Evolutionary conservation across 2,113 vertebrate species (phyloP).

Genomic region (Syrmaticus mikado): DNA sequence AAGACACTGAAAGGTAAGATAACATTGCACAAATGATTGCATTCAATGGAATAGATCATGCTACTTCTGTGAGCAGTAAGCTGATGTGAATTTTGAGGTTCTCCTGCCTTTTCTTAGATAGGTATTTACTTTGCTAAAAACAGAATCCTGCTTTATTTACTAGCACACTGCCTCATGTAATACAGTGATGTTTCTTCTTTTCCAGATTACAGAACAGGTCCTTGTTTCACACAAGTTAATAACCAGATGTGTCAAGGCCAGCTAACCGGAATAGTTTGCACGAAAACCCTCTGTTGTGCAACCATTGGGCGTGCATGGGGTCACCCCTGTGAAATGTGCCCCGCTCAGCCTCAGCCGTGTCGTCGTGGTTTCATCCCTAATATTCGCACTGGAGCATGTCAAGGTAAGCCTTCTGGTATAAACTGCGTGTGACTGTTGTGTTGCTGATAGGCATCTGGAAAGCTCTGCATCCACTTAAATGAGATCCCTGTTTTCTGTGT

Average conservation of each 20-base stretch:
- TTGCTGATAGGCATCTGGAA: not conserved
- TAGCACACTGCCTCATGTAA: not conserved
- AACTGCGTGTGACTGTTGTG: not conserved
- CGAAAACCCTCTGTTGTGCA: slow-evolving; percentile 83
- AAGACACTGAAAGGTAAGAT: not conserved
- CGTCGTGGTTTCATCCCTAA: slow-evolving; percentile 82
- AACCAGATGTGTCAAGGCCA: slow-evolving; percentile 84
- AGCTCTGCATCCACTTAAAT: not conserved
- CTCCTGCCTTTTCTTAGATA: not conserved
- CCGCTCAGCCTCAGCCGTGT: slow-evolving; percentile 81
- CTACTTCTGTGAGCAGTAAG: not conserved
- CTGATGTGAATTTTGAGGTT: not conserved
- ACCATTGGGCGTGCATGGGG: slow-evolving; percentile 83
- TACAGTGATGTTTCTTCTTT: not conserved
- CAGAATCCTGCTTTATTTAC: accelerated
- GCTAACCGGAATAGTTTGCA: slow-evolving; percentile 82
- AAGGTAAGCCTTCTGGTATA: slow-evolving; percentile 69
- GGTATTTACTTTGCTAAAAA: not conserved
- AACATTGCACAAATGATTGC: not conserved
- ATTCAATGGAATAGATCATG: not conserved
- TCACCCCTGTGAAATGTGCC: slow-evolving; percentile 82
- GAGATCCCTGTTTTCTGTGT: not conserved
- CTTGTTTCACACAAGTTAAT: slow-evolving; percentile 79
- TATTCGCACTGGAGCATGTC: slow-evolving; percentile 81
- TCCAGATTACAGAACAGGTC: slow-evolving; percentile 84